phyloP scores from a whole-genome alignment of 2,113 vertebrate species.

The Boulengeromyrus knoepffleri region DNA sequence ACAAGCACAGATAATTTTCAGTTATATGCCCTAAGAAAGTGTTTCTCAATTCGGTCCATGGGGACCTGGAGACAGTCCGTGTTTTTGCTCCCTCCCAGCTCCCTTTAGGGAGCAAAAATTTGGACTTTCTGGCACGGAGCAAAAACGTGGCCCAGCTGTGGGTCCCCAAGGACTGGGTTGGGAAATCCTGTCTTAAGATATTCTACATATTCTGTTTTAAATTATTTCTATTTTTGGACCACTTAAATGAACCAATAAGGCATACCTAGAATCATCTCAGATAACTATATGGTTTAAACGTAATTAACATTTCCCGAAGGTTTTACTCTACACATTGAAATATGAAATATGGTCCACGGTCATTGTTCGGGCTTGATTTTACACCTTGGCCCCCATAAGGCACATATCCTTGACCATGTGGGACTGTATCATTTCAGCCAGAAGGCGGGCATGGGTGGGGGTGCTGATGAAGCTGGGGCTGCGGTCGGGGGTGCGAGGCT shows the following conservation, averaged over 20 bases:
- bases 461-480: constrained; percentile 73
- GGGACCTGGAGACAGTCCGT: not conserved
- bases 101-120: not conserved
- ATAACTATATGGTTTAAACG: not conserved
- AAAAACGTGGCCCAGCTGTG: not conserved
- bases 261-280: not conserved
- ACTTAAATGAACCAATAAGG: not conserved
- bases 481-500: constrained; percentile 43
- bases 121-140: not conserved
- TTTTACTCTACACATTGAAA: not conserved
- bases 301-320: not conserved
- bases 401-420: constrained; percentile 94
- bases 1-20: not conserved
- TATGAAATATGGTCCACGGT: not conserved
- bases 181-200: not conserved
- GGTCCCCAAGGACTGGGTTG: not conserved
- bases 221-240: not conserved
- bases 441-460: constrained; percentile 71
- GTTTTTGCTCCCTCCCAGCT: not conserved
- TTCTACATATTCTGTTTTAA: not conserved
- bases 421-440: constrained; percentile 91
- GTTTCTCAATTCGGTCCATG: not conserved
- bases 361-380: not conserved
- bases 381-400: constrained; percentile 91
- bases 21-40: not conserved